Evolutionary conservation across 2,113 vertebrate genomes (phyloP).

Genomic region (Motacilla tschutschensis): DNA sequence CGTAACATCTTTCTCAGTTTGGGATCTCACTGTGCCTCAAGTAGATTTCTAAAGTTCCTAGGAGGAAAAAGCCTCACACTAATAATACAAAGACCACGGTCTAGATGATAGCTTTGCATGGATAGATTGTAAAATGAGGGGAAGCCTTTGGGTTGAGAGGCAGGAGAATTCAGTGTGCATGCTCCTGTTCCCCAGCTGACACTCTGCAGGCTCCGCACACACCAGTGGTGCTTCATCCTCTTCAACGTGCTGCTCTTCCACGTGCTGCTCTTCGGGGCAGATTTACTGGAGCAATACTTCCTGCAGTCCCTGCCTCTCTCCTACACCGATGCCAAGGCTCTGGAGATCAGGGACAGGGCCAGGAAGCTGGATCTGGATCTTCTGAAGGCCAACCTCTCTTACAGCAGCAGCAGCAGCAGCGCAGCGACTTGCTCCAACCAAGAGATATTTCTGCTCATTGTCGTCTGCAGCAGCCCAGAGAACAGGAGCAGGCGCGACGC

Average conservation of each 20-base stretch:
- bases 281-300: conserved; percentile 90
- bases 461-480: conserved; percentile 79
- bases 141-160: neutral
- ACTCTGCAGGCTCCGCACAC: conserved; percentile 83
- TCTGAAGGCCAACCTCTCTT: conserved; percentile 75
- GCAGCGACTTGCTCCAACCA: conserved; percentile 63
- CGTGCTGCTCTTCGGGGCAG: conserved; percentile 85
- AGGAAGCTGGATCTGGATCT: conserved; percentile 76
- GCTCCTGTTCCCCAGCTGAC: conserved; percentile 67
- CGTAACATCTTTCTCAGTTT: accelerated
- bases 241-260: conserved; percentile 89
- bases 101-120: neutral
- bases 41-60: neutral
- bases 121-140: neutral
- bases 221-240: conserved; percentile 92
- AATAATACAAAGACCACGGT: accelerated
- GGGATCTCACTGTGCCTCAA: neutral
- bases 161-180: neutral
- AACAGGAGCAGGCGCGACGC: conserved; percentile 74
- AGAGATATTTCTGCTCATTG: conserved; percentile 82
- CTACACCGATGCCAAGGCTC: conserved; percentile 75
- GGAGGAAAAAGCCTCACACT: neutral
- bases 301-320: conserved; percentile 76
- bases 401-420: conserved; percentile 41
- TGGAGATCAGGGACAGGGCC: conserved; percentile 81